Evolutionary conservation across 2,888 invertebrate species (phyloP).

Genomic region (Podotricha telesiphe): DNA sequence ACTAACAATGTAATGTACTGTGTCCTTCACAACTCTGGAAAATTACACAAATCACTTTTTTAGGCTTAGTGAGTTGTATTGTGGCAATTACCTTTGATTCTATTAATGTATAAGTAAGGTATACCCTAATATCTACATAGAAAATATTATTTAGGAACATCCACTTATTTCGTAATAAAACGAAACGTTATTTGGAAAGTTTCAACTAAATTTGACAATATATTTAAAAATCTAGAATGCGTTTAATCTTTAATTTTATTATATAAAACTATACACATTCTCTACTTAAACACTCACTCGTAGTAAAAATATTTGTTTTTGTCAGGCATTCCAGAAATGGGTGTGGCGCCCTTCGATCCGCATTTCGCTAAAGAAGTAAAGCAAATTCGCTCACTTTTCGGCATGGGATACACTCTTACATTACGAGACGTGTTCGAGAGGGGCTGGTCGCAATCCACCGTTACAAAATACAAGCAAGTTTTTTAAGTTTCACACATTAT

Average conservation of each 20-base stretch:
- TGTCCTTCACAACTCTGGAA: not conserved
- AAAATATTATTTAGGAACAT: no score
- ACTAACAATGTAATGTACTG: not conserved
- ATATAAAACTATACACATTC: no score
- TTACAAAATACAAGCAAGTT: conserved; percentile 88
- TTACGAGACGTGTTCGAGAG: conserved; percentile 89
- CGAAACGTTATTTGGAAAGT: no score
- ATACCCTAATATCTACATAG: no score
- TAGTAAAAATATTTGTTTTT: not conserved
- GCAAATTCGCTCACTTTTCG: conserved; percentile 84
- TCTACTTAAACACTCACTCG: no score
- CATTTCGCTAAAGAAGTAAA: conserved; percentile 87
- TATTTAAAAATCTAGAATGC: no score
- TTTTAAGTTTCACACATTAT: no score
- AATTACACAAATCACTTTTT: not conserved
- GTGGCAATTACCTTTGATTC: not conserved
- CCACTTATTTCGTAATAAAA: no score
- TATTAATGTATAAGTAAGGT: not conserved
- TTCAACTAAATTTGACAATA: no score
- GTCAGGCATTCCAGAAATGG: conserved; percentile 88
- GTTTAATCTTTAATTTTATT: no score
- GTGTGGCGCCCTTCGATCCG: conserved; percentile 90
- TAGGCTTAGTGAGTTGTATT: not conserved
- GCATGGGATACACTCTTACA: conserved; percentile 87
- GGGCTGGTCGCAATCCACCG: conserved; percentile 90